Percentiles rank a stretch among this genome's conserved stretches.
Evolutionary conservation across 2,797 vertebrate species (phyloP).

Genomic region (Adrianichthys oophorus): DNA sequence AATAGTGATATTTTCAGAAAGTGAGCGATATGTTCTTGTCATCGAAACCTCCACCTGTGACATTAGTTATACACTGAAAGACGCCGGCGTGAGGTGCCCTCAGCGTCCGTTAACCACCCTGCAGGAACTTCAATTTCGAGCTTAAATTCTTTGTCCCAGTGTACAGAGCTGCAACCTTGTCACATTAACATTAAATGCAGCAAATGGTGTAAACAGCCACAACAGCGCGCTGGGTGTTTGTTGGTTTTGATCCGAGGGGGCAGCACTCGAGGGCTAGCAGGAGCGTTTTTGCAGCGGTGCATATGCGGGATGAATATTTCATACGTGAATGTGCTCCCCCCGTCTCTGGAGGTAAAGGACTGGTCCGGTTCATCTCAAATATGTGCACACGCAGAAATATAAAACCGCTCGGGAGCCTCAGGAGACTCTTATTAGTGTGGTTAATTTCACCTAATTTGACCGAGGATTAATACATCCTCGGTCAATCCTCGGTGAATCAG

Average conservation of each 20-base stretch:
- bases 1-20: not conserved
- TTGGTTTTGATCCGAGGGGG: conserved; percentile 15
- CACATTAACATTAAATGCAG: conserved; percentile 9
- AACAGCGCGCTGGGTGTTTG: not conserved
- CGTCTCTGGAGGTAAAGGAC: conserved; percentile 7
- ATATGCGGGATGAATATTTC: no score
- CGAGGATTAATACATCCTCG: conserved; percentile 59
- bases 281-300: conserved; percentile 15
- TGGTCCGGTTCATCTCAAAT: conserved; percentile 15
- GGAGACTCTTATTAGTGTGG: conserved; percentile 61
- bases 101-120: no score
- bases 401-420: conserved; percentile 44
- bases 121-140: no score
- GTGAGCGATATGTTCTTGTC: not conserved
- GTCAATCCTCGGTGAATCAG: conserved; percentile 53
- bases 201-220: conserved; percentile 18
- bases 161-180: not conserved
- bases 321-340: conserved; percentile 15
- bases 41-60: not conserved
- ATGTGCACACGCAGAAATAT: conserved; percentile 23
- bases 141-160: no score
- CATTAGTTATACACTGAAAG: not conserved
- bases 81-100: no score
- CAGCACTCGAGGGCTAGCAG: conserved; percentile 19
- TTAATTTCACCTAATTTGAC: conserved; percentile 69